Conservation (phyloP, 23 tunicate genomes). For the Ascidia mentula region DNA sequence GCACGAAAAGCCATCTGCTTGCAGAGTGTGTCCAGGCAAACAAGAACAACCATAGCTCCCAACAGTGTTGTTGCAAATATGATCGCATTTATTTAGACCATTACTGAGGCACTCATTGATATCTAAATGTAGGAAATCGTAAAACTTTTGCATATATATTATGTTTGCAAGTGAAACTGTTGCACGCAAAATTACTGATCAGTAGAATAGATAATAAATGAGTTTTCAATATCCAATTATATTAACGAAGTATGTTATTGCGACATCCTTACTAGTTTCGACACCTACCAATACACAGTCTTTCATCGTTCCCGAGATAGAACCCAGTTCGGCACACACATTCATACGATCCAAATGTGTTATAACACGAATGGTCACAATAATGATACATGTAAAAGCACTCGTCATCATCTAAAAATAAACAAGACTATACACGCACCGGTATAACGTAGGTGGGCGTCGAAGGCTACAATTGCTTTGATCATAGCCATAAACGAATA, state of each 20-base stretch:
- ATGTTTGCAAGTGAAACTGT: no score
- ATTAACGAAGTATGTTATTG: not conserved
- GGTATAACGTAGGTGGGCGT: no score
- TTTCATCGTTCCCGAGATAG: not conserved
- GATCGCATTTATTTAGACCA: conserved; percentile 2
- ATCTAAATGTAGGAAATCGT: no score
- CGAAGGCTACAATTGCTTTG: no score
- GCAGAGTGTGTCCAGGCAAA: not conserved
- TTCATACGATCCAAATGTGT: conserved; percentile 53
- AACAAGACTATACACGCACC: no score
- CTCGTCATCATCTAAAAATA: conserved; percentile 48
- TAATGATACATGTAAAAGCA: conserved; percentile 20
- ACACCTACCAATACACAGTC: conserved; percentile 17
- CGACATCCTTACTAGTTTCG: not conserved
- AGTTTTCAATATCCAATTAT: not conserved
- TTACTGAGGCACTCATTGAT: conserved; percentile 16
- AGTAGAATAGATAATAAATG: not conserved
- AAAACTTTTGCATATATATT: no score
- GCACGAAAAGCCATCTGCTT: conserved; percentile 22
- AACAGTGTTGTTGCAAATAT: conserved; percentile 30
- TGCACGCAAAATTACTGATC: no score
- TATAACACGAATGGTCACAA: conserved; percentile 58
- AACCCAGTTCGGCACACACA: conserved; percentile 62
- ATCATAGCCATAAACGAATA: no score
- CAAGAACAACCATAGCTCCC: conserved; percentile 44